Conservation (phyloP, 23 tunicate species). For the Pegea sp. region DNA sequence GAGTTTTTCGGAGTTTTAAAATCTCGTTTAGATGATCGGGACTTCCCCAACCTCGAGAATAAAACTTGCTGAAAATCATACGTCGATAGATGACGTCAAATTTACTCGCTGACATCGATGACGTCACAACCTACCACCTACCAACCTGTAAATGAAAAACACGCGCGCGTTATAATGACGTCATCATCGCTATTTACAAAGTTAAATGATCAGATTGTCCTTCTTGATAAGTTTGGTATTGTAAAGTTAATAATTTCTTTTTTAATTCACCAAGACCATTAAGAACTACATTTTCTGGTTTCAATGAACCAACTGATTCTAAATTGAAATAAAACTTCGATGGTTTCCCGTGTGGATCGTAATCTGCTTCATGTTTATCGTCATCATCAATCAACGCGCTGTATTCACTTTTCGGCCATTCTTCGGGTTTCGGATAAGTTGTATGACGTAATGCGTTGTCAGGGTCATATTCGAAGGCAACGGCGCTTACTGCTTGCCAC, state of each 20-base stretch:
- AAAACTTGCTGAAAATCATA: conserved; percentile 54
- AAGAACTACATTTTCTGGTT: conserved; percentile 81
- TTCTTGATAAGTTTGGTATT: conserved; percentile 81
- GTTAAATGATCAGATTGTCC: conserved; percentile 69
- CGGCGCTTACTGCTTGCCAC: conserved; percentile 89
- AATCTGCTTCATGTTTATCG: conserved; percentile 20
- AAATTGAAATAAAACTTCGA: conserved; percentile 87
- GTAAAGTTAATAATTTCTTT: conserved; percentile 77
- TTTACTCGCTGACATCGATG: no score
- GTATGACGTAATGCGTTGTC: conserved; percentile 96
- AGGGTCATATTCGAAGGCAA: conserved; percentile 97
- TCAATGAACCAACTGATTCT: conserved; percentile 58
- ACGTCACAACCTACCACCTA: no score
- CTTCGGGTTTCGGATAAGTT: conserved; percentile 97
- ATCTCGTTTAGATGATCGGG: conserved; percentile 63
- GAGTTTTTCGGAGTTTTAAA: conserved; percentile 20
- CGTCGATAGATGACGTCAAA: conserved; percentile 53
- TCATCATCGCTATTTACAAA: no score
- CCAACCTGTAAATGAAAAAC: no score
- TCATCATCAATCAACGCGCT: conserved; percentile 76
- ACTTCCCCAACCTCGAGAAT: conserved; percentile 87
- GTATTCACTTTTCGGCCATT: conserved; percentile 96
- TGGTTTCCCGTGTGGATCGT: conserved; percentile 71
- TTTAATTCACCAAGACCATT: conserved; percentile 83
- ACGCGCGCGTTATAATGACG: no score